Percentiles rank a stretch among this genome's conserved stretches.
Conservation (phyloP, 2,888 invertebrate genomes). For the Orthosia incerta region DNA sequence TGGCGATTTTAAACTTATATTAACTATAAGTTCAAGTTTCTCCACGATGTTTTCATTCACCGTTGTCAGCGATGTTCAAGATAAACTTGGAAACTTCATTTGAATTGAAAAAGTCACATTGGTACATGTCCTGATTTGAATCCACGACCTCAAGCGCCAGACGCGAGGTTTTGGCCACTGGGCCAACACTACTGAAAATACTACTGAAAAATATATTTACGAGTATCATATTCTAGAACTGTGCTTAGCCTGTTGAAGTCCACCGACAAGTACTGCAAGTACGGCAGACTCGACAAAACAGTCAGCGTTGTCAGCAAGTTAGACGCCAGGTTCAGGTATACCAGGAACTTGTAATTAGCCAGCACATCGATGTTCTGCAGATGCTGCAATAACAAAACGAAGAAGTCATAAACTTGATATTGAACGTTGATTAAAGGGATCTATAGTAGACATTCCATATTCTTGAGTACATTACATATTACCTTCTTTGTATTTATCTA, state of each 20-base stretch:
- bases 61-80: too few species aligned
- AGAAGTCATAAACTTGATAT: neutral
- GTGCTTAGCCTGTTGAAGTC: constrained; percentile 89
- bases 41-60: too few species aligned
- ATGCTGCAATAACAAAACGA: constrained; percentile 72
- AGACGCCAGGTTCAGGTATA: constrained; percentile 91
- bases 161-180: too few species aligned
- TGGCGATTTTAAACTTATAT: too few species aligned
- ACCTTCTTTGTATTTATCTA: too few species aligned
- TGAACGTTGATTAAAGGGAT: constrained; percentile 47
- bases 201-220: constrained; percentile 74
- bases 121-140: too few species aligned
- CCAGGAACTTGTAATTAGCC: constrained; percentile 90
- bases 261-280: constrained; percentile 91
- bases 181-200: neutral
- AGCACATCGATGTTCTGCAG: constrained; percentile 88
- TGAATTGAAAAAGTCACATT: too few species aligned
- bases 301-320: constrained; percentile 89
- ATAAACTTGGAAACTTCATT: too few species aligned
- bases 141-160: too few species aligned
- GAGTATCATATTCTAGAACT: constrained; percentile 90
- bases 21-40: too few species aligned
- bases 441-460: neutral
- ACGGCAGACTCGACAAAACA: constrained; percentile 89
- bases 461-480: neutral